Evolutionary conservation across 2,797 vertebrate species (phyloP).

Genomic region (Sparidentex hasta): DNA sequence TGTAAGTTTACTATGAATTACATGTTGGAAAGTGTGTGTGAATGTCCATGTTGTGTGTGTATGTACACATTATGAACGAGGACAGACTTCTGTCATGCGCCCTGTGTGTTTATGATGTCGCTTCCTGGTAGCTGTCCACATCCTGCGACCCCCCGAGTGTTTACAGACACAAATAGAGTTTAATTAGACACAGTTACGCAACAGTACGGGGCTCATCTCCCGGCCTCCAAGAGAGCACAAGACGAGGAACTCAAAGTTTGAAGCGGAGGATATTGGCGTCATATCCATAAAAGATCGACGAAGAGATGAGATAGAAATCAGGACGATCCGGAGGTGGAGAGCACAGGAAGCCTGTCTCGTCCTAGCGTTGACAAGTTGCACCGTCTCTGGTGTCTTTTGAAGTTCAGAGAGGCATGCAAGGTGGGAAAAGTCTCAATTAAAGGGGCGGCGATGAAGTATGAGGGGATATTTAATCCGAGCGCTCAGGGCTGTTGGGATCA

Average conservation of each 20-base stretch:
- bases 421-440: constrained; percentile 74
- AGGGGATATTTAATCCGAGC: constrained; percentile 70
- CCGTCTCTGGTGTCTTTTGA: constrained; percentile 74
- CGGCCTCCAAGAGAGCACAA: constrained; percentile 13
- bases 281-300: constrained; percentile 5
- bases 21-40: constrained; percentile 13
- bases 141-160: constrained; percentile 64
- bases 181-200: constrained; percentile 59
- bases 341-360: constrained; percentile 17
- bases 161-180: constrained; percentile 67
- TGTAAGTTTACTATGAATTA: constrained; percentile 9
- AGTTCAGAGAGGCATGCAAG: constrained; percentile 74
- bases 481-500: constrained; percentile 48
- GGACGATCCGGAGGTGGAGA: not conserved
- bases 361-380: constrained; percentile 67
- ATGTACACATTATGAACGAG: constrained; percentile 7
- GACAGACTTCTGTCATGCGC: constrained; percentile 34
- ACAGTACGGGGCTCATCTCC: constrained; percentile 50
- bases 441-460: constrained; percentile 61
- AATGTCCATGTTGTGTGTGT: not conserved
- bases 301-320: constrained; percentile 11
- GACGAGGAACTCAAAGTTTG: not conserved
- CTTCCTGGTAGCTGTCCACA: constrained; percentile 62
- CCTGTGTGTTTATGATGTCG: constrained; percentile 58
- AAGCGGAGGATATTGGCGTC: not conserved